These are phyloP conservation scores for Pangasianodon gigas DNA, from an alignment of 2,113 vertebrate genomes.

Conservation along the genomic window DNA sequence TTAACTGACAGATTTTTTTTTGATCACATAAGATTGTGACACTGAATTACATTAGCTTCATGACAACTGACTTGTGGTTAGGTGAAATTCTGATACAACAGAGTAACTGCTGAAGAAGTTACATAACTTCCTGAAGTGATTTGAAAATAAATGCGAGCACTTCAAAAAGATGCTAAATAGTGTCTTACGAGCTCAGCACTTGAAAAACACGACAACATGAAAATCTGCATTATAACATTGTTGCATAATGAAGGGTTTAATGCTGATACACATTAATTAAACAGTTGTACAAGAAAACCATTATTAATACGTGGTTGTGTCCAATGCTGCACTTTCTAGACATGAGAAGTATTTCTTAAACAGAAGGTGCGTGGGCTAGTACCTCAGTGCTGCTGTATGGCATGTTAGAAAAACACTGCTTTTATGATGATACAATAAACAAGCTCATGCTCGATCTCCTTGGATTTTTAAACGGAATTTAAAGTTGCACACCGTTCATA, in stretches of 20 bases:
- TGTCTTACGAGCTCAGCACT: not conserved
- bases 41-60: not conserved
- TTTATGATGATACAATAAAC: not conserved
- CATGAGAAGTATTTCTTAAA: not conserved
- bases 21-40: not conserved
- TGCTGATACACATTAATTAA: not conserved
- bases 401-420: not conserved
- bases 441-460: not conserved
- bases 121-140: not conserved
- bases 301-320: constrained; percentile 40
- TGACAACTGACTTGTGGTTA: not conserved
- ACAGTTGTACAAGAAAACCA: not conserved
- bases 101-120: not conserved
- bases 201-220: not conserved
- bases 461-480: not conserved
- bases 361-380: not conserved
- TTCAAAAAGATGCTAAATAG: not conserved
- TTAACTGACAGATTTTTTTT: not conserved
- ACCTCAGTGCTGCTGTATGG: not conserved
- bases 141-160: not conserved
- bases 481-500: constrained; percentile 19
- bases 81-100: not conserved
- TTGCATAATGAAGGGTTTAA: too few relatives aligned
- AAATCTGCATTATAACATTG: not conserved
- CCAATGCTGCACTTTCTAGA: not conserved